Percentiles rank a stretch among this genome's conserved stretches.
Conservation (phyloP, 2,113 vertebrate genomes). For the Cyprinus carpio region DNA sequence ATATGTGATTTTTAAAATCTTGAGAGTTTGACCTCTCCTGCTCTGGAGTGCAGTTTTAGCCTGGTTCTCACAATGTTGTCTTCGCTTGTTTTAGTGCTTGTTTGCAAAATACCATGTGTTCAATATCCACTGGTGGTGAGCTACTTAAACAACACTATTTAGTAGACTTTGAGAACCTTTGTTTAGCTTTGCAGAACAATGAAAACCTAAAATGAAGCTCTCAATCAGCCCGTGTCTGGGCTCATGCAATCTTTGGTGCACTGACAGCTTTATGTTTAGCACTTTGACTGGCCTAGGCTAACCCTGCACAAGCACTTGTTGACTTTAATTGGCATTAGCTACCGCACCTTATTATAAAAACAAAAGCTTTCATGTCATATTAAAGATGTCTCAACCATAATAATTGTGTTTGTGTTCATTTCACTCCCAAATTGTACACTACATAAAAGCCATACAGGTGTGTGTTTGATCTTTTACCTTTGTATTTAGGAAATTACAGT, state of each 20-base stretch:
- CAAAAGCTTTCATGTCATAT: conserved; percentile 71
- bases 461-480: neutral
- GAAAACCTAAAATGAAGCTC: conserved; percentile 48
- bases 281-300: conserved; percentile 73
- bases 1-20: conserved; percentile 59
- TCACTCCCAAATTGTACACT: neutral
- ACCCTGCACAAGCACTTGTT: conserved; percentile 69
- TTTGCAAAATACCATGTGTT: conserved; percentile 62
- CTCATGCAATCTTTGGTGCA: conserved; percentile 52
- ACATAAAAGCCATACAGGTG: neutral
- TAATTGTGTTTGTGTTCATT: conserved; percentile 4
- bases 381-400: conserved; percentile 74
- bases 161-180: conserved; percentile 39
- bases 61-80: conserved; percentile 65
- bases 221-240: conserved; percentile 50
- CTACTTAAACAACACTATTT: conserved; percentile 16
- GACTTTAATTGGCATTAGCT: conserved; percentile 71
- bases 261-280: conserved; percentile 63
- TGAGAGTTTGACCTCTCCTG: conserved; percentile 55
- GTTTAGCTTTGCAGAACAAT: conserved; percentile 68
- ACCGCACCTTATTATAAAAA: conserved; percentile 74
- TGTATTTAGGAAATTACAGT: neutral
- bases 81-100: conserved; percentile 71
- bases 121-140: conserved; percentile 54
- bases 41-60: conserved; percentile 63